Conservation (phyloP, 2,888 invertebrate species). For the Sesia apiformis region DNA sequence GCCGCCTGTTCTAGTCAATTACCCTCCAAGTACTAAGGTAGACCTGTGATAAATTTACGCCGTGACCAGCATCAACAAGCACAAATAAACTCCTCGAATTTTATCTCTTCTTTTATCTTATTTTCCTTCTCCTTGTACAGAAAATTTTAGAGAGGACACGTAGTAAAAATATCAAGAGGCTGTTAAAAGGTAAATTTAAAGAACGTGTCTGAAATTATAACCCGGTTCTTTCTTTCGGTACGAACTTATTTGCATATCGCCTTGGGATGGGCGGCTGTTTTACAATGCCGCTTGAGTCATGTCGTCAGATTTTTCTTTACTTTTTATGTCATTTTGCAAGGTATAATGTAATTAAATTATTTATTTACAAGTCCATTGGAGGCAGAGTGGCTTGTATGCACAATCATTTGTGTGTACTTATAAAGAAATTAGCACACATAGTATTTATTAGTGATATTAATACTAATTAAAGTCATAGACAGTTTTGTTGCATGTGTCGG, state of each 20-base stretch:
- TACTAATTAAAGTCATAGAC: no score
- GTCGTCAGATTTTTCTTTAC: conserved; percentile 1
- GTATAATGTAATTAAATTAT: not conserved
- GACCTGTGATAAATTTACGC: conserved; percentile 50
- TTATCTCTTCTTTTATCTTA: conserved; percentile 46
- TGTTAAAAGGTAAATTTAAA: conserved; percentile 62
- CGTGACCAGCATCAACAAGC: conserved; percentile 57
- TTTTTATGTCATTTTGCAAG: not conserved
- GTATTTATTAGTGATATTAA: no score
- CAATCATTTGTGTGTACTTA: no score
- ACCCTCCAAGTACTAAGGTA: conserved; percentile 42
- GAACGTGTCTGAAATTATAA: conserved; percentile 59
- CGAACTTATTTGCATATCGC: conserved; percentile 37
- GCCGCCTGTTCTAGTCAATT: conserved; percentile 43
- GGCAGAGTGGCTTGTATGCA: no score
- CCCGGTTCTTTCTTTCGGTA: conserved; percentile 27
- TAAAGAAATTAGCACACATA: no score
- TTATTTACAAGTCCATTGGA: not conserved
- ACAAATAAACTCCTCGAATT: conserved; percentile 39
- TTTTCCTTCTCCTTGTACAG: conserved; percentile 36
- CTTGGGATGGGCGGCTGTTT: not conserved
- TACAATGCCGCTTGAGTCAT: conserved; percentile 2
- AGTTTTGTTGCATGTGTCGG: no score
- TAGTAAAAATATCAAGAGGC: conserved; percentile 60
- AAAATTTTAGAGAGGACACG: conserved; percentile 48